Evolutionary conservation across 2,888 invertebrate genomes (phyloP).

Genomic region (Cetonia aurata): DNA sequence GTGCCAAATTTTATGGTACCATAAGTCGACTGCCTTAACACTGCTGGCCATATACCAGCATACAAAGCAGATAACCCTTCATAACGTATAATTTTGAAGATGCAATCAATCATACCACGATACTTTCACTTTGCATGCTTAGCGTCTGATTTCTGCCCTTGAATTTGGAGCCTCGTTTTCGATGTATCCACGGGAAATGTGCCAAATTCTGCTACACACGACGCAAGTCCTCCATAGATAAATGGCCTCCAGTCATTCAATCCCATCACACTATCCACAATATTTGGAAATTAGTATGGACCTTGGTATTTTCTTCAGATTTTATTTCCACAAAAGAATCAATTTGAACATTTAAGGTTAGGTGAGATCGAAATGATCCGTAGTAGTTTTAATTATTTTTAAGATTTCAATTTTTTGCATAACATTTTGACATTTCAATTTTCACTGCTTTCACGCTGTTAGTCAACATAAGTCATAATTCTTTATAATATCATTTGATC

Average conservation of each 20-base stretch:
- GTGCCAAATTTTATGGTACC: constrained; percentile 97
- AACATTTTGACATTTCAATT: too few species aligned
- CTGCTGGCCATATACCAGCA: constrained; percentile 92
- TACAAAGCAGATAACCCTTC: constrained; percentile 90
- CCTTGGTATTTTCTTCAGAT: too few species aligned
- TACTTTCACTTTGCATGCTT: constrained; percentile 83
- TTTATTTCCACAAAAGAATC: background rate
- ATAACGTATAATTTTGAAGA: constrained; percentile 85
- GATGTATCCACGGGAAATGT: constrained; percentile 98
- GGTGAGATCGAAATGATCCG: constrained; percentile 42
- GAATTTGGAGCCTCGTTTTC: constrained; percentile 93
- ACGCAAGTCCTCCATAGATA: constrained; percentile 93
- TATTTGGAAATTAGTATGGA: too few species aligned
- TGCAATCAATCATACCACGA: constrained; percentile 92
- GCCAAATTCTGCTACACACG: constrained; percentile 93
- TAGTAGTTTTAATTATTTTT: too few species aligned
- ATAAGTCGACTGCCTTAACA: constrained; percentile 93
- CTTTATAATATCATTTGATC: too few species aligned
- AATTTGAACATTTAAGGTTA: constrained; percentile 40
- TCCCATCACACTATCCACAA: constrained; percentile 74
- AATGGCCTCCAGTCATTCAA: constrained; percentile 92
- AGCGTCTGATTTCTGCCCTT: constrained; percentile 88
- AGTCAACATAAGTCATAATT: too few species aligned
- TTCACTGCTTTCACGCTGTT: too few species aligned
- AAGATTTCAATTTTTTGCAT: too few species aligned